These are phyloP conservation scores for Dinothrombium tinctorium DNA, from an alignment of 1,140 invertebrate species.

Conservation along the genomic window DNA sequence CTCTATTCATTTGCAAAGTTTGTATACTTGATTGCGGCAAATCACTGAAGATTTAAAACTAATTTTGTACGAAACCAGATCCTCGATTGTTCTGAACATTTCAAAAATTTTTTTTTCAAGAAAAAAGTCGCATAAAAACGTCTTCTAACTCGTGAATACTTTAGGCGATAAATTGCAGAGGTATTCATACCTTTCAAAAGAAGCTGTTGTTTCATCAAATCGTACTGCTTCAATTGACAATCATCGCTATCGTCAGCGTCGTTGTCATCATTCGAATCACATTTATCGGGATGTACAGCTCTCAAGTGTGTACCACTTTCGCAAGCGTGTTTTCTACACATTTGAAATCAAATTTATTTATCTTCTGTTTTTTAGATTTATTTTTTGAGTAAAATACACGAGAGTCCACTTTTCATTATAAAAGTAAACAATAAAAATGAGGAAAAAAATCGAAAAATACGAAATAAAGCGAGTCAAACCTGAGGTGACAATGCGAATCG, in stretches of 20 bases:
- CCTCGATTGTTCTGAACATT: no score
- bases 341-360: neutral
- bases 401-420: neutral
- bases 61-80: no score
- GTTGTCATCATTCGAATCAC: slow-evolving; percentile 7
- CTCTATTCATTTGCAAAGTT: no score
- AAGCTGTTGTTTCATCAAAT: slow-evolving; percentile 11
- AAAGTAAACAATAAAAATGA: neutral
- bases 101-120: no score
- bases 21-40: no score
- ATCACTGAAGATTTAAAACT: no score
- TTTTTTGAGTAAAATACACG: neutral
- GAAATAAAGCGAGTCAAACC: neutral
- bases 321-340: slow-evolving; percentile 6
- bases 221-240: slow-evolving; percentile 11
- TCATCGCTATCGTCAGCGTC: slow-evolving; percentile 10
- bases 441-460: neutral
- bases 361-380: neutral
- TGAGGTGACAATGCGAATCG: slow-evolving; percentile 10
- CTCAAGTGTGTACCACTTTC: slow-evolving; percentile 1
- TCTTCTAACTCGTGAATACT: no score
- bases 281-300: slow-evolving; percentile 11
- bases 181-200: slow-evolving; percentile 11
- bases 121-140: no score
- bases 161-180: no score